A percentile compares a stretch with the other conserved stretches of the same genome.
Evolutionary conservation across 2,888 invertebrate genomes (phyloP).

Genomic region (Megastigmus dorsalis): DNA sequence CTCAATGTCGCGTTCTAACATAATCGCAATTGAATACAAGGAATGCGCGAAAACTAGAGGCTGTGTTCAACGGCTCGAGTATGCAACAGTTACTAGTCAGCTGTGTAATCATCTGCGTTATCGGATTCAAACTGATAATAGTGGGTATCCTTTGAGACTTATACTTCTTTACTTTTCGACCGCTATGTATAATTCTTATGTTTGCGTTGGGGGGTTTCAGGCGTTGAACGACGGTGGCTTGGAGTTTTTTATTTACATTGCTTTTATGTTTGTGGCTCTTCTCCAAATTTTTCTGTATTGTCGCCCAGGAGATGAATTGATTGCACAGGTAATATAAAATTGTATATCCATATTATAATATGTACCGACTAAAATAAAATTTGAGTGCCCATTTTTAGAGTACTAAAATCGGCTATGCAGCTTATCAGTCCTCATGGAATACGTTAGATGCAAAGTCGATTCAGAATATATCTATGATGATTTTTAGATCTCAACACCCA

Average conservation of each 20-base stretch:
- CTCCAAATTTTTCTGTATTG: conserved; percentile 54
- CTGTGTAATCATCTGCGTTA: conserved; percentile 65
- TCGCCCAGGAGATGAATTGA: conserved; percentile 47
- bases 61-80: conserved; percentile 59
- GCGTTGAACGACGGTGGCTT: conserved; percentile 38
- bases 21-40: conserved; percentile 43
- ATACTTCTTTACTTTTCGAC: not conserved
- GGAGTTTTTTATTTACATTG: conserved; percentile 37
- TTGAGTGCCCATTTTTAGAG: no score
- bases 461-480: conserved; percentile 19
- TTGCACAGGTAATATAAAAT: conserved; percentile 35
- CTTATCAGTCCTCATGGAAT: conserved; percentile 38
- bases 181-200: not conserved
- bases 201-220: conserved; percentile 16
- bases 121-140: conserved; percentile 61
- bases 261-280: conserved; percentile 46
- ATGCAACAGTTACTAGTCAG: conserved; percentile 61
- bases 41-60: conserved; percentile 58
- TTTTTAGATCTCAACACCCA: conserved; percentile 42
- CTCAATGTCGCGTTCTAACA: not conserved
- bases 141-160: conserved; percentile 30
- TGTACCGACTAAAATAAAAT: no score
- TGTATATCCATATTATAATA: no score
- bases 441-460: conserved; percentile 1
- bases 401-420: conserved; percentile 26